Conservation (phyloP, 1,140 invertebrate genomes). For the Bacillus rossius region DNA sequence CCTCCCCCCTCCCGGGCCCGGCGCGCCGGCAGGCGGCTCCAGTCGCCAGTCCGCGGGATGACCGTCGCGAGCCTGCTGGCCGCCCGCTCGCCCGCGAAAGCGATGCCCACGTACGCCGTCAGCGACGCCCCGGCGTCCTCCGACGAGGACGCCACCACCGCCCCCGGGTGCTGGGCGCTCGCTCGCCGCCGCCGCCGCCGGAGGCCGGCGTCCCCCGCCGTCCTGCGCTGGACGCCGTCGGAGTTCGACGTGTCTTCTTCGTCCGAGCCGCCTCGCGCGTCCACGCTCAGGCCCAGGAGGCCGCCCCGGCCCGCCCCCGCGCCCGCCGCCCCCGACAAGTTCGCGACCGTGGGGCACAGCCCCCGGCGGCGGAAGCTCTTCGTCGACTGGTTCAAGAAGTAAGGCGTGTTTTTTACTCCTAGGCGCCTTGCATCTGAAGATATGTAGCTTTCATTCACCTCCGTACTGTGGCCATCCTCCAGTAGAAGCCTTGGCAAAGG, state of each 20-base stretch:
- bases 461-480: too few relatives aligned
- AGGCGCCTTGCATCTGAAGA: too few relatives aligned
- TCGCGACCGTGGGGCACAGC: too few relatives aligned
- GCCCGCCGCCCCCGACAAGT: too few relatives aligned
- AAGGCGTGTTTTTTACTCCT: too few relatives aligned
- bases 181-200: neutral
- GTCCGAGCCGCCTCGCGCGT: neutral
- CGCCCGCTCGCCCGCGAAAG: neutral
- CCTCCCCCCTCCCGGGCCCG: neutral
- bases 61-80: neutral
- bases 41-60: neutral
- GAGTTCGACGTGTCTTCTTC: neutral
- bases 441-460: too few relatives aligned
- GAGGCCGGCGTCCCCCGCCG: neutral
- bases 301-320: too few relatives aligned
- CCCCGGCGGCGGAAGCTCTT: too few relatives aligned
- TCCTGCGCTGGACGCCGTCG: neutral
- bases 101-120: neutral
- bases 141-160: conserved; percentile 2
- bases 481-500: too few relatives aligned
- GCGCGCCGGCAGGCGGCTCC: neutral
- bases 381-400: too few relatives aligned
- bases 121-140: neutral
- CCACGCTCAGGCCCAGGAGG: too few relatives aligned
- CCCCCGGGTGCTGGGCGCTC: conserved; percentile 8